Base-by-base conservation (phyloP, 2,113 vertebrate species). In the Sus scrofa region DNA sequence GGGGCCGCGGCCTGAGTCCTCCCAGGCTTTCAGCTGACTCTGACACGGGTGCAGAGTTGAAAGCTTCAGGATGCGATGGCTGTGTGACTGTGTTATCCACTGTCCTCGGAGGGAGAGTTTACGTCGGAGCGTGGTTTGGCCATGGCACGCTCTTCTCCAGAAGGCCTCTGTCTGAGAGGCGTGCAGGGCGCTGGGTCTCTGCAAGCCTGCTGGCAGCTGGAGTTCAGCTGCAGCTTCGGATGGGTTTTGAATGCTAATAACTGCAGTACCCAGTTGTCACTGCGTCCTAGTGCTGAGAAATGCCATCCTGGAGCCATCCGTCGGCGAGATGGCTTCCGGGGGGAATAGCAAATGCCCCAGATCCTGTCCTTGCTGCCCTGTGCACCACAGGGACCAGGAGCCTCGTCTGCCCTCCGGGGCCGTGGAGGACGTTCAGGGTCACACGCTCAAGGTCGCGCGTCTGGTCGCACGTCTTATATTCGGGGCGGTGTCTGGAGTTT, bases 161-260 rank as follows among this genome's bases (percentile, higher is more conserved):
- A 86, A 87, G 8, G 79, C 94, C 75, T 67, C 70, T 79, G 37
- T 81, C 77, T 86, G 83, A 83, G 93, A 70, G 56, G 78, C 65
- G 50, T 44, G 79, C 78, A 65, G 39, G n/a, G 74, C 82, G 3
- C 62, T 0, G 19, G 86, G 6, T 79, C 79, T 44, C 79, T 77
- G 56, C 60, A 26, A 56, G 86, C 54, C 84, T 39, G 92, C 85
- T 24, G 8, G 37, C 95, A 84, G 60, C 92, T 89, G 95, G 88
- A 71, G 85, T 50, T 88, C 93, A 95, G 88, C 93, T 75, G 95
- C 93, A 90, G 83, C 93, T 52, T n/a, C 34, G 27, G n/a, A 52
- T 54, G 68, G 82, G 12, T 60, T 37, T 39, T 78, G 96, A 89
- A 96, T 97, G 92, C 95, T 96, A 62, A 95, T 91, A 6, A 50